Evolutionary conservation across 1,140 invertebrate species (phyloP), one percentile per base, ranked within the genome.

Genomic region (Cotesia typhae): DNA sequence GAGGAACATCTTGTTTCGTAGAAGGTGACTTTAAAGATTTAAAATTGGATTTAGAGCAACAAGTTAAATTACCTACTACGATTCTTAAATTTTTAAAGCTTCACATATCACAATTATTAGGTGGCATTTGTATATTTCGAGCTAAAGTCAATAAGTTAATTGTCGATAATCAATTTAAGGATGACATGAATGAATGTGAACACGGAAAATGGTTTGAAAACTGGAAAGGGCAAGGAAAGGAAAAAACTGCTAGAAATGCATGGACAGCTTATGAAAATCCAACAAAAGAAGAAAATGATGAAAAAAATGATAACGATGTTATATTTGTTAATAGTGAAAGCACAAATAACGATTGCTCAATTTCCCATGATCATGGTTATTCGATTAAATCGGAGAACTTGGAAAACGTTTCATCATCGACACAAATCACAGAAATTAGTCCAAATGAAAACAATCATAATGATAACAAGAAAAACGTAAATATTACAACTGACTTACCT

Each of bases 201-300:
- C n/a, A n/a, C n/a, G n/a, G n/a, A n/a, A n/a, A n/a, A 4, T 55
- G 53, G 53, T 55, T 55, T 12, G 17, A 55, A 55, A 55, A 55
- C 12, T 55, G 53, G 53, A 55, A 12, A 55, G 53, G 53, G 4
- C 17, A 9, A 12, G 53, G 53, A 4, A 55, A 55, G 17, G 12
- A 55, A 4, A n/a, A 12, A 55, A 12, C 53, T 55, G 53, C 17
- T 55, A 6, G 5, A 55, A 55, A 55, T 55, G 12, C 4, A 12
- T 55, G 53, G 53, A 55, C 17, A n/a, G 17, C 4, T 55, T 55
- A 2, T 55, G 12, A 12, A 9, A 55, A 55, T 55, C 12, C 53
- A 55, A 12, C 17, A 55, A 55, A n/a, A 12, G 53, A 55, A 55
- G 53, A 55, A 14, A 12, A 9, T 55, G 4, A 20, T 20, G 20